Evolutionary conservation across 2,113 vertebrate species (phyloP), one percentile per base, ranked within the genome.

Genomic region (Cavia aperea): DNA sequence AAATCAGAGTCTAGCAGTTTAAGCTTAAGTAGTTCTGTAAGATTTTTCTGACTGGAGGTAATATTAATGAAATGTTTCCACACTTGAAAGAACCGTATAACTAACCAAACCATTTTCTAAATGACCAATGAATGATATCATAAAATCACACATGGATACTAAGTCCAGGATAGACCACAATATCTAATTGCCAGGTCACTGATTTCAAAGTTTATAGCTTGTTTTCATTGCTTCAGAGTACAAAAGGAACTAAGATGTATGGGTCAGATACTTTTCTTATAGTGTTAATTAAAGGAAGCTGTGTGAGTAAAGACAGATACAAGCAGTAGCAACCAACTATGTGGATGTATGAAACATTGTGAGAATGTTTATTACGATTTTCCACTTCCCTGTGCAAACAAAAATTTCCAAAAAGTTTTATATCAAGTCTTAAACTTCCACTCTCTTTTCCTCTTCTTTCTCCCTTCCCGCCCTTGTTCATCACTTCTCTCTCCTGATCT

Each of bases 121-220:
- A 94, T 68, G 46, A 92, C 31, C 43, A 92, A 78, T 87, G 94
- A 92, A 82, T 83, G 91, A 46, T 29, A n/a, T 66, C 75, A 81
- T 16, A 90, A 90, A 95, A 65, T 54, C 78, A 90, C 18, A 23
- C 56, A 54, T 60, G 26, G 78, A 43, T 79, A 73, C 82, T 70
- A 92, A 79, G 39, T 73, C 33, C 26, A 87, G 82, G 46, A 82
- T 2, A 82, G n/a, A 63, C n/a, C n/a, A 83, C 6, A 49, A 66
- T 51, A 92, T 29, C 78, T 78, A 21, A 73, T 6, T 9, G 86
- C 9, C 31, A 49, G 36, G n/a, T 11, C 39, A 46, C 33, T 68
- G 19, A 86, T 56, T 77, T 90, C 60, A 26, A 94, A 94, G 73
- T 62, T 77, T 36, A 73, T 70, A 26, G 43, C 51, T 81, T 12